Conservation (phyloP, 2,888 invertebrate species). For the Nephrotoma appendiculata region DNA sequence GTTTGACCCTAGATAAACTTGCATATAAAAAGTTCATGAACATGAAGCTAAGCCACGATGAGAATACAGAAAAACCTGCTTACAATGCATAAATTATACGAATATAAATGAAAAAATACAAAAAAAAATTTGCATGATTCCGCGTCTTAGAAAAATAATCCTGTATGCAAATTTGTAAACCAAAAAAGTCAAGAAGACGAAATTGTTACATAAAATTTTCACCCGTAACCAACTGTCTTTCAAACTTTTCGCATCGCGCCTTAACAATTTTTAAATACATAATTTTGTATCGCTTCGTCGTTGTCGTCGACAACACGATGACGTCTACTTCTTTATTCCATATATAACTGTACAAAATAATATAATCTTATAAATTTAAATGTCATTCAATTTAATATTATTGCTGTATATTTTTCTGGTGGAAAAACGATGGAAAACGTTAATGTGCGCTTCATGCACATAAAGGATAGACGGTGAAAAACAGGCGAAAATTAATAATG, state of each 20-base stretch:
- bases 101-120: not conserved
- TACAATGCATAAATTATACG: not conserved
- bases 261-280: not conserved
- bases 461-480: not conserved
- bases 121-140: not conserved
- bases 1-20: not conserved
- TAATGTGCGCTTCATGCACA: too few species aligned
- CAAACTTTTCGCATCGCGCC: not conserved
- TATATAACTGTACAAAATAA: not conserved
- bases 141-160: not conserved
- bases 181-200: not conserved
- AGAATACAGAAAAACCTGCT: not conserved
- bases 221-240: not conserved
- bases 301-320: not conserved
- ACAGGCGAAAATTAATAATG: not conserved
- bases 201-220: not conserved
- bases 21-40: not conserved
- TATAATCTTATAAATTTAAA: not conserved
- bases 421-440: not conserved
- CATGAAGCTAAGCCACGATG: not conserved
- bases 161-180: not conserved
- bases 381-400: not conserved
- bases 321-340: not conserved
- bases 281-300: not conserved
- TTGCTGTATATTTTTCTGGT: not conserved